These are phyloP conservation scores for Galerucella calmariensis DNA, from an alignment of 2,888 invertebrate genomes.

Conservation along the genomic window DNA sequence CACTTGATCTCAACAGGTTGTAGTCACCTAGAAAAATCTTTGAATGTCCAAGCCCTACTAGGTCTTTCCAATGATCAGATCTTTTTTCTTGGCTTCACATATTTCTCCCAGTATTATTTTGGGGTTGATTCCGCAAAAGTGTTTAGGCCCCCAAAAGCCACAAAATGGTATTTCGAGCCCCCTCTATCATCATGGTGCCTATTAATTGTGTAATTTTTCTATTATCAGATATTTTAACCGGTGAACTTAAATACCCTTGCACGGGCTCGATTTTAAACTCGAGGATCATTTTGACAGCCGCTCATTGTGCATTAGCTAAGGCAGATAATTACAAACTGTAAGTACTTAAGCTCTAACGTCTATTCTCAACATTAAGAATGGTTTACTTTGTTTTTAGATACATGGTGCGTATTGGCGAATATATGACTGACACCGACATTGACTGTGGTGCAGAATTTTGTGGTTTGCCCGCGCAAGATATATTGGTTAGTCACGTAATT, in stretches of 20 bases:
- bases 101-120: too few relatives aligned
- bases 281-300: constrained; percentile 77
- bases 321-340: constrained; percentile 81
- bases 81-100: too few relatives aligned
- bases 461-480: constrained; percentile 76
- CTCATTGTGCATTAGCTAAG: constrained; percentile 82
- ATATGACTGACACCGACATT: constrained; percentile 76
- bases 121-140: too few relatives aligned
- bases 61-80: too few relatives aligned
- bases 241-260: constrained; percentile 79
- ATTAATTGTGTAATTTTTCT: too few relatives aligned
- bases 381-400: constrained; percentile 66
- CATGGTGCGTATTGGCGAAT: constrained; percentile 80
- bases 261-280: constrained; percentile 77
- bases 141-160: too few relatives aligned
- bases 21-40: too few relatives aligned
- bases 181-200: too few relatives aligned
- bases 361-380: background rate
- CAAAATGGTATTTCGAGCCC: too few relatives aligned
- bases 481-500: constrained; percentile 79
- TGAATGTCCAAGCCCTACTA: too few relatives aligned
- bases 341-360: constrained; percentile 59
- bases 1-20: too few relatives aligned
- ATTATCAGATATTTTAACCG: constrained; percentile 72
- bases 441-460: constrained; percentile 83